phyloP scores from a whole-genome alignment of 1,140 invertebrate genomes.

The Drosophila cardini region DNA sequence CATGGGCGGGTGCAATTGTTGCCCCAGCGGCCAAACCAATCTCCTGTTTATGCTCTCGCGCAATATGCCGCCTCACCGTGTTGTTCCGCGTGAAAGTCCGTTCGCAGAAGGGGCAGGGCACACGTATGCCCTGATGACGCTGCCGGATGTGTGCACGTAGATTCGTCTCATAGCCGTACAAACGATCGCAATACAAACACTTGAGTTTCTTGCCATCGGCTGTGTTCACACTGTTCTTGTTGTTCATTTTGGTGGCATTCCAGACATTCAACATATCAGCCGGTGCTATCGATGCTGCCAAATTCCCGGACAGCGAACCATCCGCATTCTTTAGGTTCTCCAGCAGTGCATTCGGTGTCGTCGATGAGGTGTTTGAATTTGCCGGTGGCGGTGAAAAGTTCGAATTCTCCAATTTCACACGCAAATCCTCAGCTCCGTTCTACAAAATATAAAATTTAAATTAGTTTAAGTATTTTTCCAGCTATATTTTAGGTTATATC shows the following conservation, averaged over 20 bases:
- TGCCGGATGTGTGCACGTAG: constrained; percentile 94
- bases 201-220: constrained; percentile 91
- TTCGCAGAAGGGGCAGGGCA: constrained; percentile 94
- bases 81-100: constrained; percentile 97
- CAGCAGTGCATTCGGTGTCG: constrained; percentile 85
- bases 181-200: constrained; percentile 95
- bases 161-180: constrained; percentile 97
- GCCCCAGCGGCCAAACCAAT: constrained; percentile 88
- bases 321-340: constrained; percentile 86
- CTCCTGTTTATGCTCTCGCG: constrained; percentile 93
- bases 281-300: constrained; percentile 81
- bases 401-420: constrained; percentile 86
- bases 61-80: constrained; percentile 94
- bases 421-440: constrained; percentile 86
- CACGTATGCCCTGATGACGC: constrained; percentile 94
- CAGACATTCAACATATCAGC: constrained; percentile 84
- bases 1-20: constrained; percentile 80
- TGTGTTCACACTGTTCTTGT: constrained; percentile 84
- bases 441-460: constrained; percentile 16
- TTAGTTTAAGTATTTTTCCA: not conserved
- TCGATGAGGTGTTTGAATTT: constrained; percentile 85
- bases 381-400: constrained; percentile 85
- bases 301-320: constrained; percentile 73
- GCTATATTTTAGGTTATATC: not conserved
- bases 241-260: constrained; percentile 84